Evolutionary conservation across 2,797 vertebrate species (phyloP).

Genomic region (Sebastolobus altivelis): DNA sequence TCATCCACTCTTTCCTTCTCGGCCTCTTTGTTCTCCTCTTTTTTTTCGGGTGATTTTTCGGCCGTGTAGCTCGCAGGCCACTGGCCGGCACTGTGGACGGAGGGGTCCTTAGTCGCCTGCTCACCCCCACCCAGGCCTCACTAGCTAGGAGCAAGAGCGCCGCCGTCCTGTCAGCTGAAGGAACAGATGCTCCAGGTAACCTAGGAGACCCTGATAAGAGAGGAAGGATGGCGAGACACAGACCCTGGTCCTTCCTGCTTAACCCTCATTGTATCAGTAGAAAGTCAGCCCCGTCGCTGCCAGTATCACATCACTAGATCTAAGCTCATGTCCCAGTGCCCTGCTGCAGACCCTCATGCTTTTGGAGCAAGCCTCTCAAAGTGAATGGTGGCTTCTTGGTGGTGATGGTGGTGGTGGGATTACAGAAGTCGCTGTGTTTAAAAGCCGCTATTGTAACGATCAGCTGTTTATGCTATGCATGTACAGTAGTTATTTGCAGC

Average conservation of each 20-base stretch:
- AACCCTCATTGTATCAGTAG: constrained; percentile 18
- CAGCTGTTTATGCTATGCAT: constrained; percentile 37
- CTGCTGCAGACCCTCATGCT: constrained; percentile 20
- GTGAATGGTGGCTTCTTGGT: not conserved
- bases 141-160: constrained; percentile 97
- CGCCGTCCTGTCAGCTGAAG: constrained; percentile 89
- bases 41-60: constrained; percentile 68
- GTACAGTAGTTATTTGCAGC: constrained; percentile 42
- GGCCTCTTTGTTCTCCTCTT: constrained; percentile 59
- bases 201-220: constrained; percentile 66
- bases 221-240: constrained; percentile 46
- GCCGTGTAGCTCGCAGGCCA: constrained; percentile 88
- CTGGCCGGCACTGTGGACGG: constrained; percentile 88
- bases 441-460: constrained; percentile 31
- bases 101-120: constrained; percentile 92
- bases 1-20: constrained; percentile 64
- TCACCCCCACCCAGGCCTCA: constrained; percentile 93
- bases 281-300: constrained; percentile 12
- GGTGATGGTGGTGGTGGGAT: constrained; percentile 9
- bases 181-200: constrained; percentile 93
- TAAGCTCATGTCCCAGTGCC: constrained; percentile 8
- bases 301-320: constrained; percentile 19
- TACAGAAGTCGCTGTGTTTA: constrained; percentile 15
- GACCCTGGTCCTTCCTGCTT: constrained; percentile 11
- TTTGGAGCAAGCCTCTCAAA: constrained; percentile 25